phyloP scores from a whole-genome alignment of 2,113 vertebrate species.

The Chaetodon auriga region DNA sequence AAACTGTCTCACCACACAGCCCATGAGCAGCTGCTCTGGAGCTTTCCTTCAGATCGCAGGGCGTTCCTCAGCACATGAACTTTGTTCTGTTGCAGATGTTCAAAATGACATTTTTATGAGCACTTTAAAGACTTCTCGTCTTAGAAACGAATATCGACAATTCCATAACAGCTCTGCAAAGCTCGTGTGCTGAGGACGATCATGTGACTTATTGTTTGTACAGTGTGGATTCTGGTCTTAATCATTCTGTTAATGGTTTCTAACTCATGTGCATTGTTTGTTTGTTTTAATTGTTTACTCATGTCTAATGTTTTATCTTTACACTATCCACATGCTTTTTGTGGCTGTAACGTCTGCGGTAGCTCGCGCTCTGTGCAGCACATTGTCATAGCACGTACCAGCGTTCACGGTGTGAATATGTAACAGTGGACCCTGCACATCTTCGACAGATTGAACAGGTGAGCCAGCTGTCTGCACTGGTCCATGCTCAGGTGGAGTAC shows the following conservation, averaged over 20 bases:
- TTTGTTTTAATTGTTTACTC: too few relatives aligned
- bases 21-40: neutral
- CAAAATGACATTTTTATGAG: neutral
- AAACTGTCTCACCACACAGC: too few relatives aligned
- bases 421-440: neutral
- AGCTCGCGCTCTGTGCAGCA: too few relatives aligned
- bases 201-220: neutral
- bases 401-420: too few relatives aligned
- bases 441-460: slow-evolving; percentile 94
- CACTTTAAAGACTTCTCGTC: neutral
- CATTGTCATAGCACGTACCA: too few relatives aligned
- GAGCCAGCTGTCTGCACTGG: slow-evolving; percentile 95
- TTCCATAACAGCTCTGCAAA: neutral
- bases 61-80: neutral
- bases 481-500: slow-evolving; percentile 97
- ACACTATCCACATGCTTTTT: too few relatives aligned
- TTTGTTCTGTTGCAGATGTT: neutral
- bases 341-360: too few relatives aligned
- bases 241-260: too few relatives aligned
- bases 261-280: too few relatives aligned
- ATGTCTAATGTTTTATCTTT: too few relatives aligned
- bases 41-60: neutral
- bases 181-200: neutral
- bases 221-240: too few relatives aligned
- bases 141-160: neutral